Percentiles rank a stretch among this genome's conserved stretches.
Conservation (phyloP, 2,888 invertebrate species). For the Ischnus inquisitorius region DNA sequence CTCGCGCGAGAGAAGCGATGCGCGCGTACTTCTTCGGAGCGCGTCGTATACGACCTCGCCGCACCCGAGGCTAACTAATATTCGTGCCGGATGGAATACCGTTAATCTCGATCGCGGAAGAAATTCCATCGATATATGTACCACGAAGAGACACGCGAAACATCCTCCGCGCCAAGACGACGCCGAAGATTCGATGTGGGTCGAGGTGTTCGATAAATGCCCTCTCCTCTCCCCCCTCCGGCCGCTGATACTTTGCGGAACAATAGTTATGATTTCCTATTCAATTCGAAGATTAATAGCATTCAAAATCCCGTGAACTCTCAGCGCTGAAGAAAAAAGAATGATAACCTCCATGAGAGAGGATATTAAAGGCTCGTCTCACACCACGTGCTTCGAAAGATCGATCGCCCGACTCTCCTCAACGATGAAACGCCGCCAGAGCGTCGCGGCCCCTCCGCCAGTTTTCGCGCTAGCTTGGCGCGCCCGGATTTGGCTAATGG, state of each 20-base stretch:
- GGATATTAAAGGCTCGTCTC: conserved; percentile 36
- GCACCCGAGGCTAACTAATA: conserved; percentile 56
- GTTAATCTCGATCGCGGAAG: conserved; percentile 68
- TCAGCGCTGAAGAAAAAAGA: neutral
- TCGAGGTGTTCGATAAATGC: conserved; percentile 1
- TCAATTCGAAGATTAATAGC: neutral
- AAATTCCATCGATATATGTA: conserved; percentile 32
- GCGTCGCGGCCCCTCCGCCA: conserved; percentile 1
- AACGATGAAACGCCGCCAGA: conserved; percentile 35
- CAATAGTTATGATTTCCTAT: neutral
- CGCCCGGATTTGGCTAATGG: conserved; percentile 55
- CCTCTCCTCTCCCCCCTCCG: no score
- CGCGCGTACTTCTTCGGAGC: conserved; percentile 46
- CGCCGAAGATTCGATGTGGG: conserved; percentile 1
- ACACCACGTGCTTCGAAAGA: neutral
- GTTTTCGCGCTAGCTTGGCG: neutral
- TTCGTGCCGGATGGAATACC: conserved; percentile 67
- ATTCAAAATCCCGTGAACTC: neutral
- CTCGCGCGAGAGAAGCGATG: conserved; percentile 4
- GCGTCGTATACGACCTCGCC: conserved; percentile 58
- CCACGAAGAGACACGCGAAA: conserved; percentile 12
- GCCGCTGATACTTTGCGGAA: neutral
- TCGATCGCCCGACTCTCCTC: conserved; percentile 1
- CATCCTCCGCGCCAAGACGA: neutral
- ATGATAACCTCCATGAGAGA: conserved; percentile 29